Evolutionary conservation across 2,113 vertebrate genomes (phyloP), one percentile per base, ranked within the genome.

Genomic region (Leptobrachium ailaonicum): DNA sequence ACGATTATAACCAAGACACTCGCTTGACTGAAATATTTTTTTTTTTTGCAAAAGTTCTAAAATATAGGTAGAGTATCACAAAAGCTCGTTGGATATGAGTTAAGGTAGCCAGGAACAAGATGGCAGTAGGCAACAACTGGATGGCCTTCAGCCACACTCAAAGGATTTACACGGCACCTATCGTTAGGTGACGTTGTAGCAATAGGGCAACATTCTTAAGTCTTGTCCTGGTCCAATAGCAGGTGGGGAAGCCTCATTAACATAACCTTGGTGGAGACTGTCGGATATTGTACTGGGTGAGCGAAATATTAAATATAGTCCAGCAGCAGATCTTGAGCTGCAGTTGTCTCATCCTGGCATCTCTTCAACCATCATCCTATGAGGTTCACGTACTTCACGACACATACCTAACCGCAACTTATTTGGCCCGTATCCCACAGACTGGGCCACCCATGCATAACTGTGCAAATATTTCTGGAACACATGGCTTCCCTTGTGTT

Each of bases 381-480:
- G 32, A 71, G 43, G 76, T 78, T 40, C 58, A 54, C 44, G 63
- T 20, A 45, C 67, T 40, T 71, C 43, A 14, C 40, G 12, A 41
- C 53, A 73, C 62, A 13, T 64, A 64, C 53, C 50, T 14, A 41
- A 9, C 54, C 74, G 12, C 13, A 62, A 40, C 53, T n/a, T 62
- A 67, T 43, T 73, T 40, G 63, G 64, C 77, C 78, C 63, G 68
- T 50, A 76, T 56, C 41, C 66, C 50, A 41, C 4, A 47, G 50
- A 56, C 20, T 66, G 45, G 42, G 71, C 53, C 63, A 62, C 63
- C 53, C 10, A 41, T 42, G 32, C 62, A 40, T 45, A 41, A 20
- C 54, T 63, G 14, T 71, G 47, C 76, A 50, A 41, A 44, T 64
- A 77, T 41, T 14, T 54, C 45, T 67, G 71, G 54, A 68, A 42